These are phyloP conservation scores for Brachypalpus laphriformis DNA, from an alignment of 2,888 invertebrate genomes.

Conservation along the genomic window DNA sequence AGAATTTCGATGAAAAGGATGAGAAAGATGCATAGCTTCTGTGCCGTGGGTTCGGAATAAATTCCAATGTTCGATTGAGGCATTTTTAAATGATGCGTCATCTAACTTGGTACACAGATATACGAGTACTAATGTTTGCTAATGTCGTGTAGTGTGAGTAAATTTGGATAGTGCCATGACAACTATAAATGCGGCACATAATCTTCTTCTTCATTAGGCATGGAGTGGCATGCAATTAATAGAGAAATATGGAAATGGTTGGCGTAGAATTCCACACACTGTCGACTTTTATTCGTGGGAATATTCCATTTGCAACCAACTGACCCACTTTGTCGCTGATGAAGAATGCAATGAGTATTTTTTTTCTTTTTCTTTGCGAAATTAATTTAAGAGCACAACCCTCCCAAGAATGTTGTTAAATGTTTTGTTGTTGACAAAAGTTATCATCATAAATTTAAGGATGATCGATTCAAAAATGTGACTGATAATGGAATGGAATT, in stretches of 20 bases:
- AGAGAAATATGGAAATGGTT: conserved; percentile 11
- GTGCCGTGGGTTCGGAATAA: background rate
- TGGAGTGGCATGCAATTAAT: conserved; percentile 2
- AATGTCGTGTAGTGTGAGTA: background rate
- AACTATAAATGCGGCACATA: background rate
- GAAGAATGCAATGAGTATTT: conserved; percentile 8
- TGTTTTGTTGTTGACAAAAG: conserved; percentile 19
- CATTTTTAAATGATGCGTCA: conserved; percentile 23
- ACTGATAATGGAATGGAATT: background rate
- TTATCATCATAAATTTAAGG: conserved; percentile 1
- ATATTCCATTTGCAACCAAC: conserved; percentile 6
- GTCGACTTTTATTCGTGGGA: conserved; percentile 14
- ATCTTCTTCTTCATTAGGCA: background rate
- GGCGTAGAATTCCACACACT: background rate
- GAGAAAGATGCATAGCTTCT: background rate
- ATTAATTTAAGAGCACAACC: background rate
- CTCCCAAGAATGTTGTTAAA: background rate
- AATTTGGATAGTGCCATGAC: conserved; percentile 31
- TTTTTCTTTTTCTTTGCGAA: too few relatives aligned
- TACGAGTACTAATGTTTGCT: background rate
- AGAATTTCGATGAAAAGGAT: background rate
- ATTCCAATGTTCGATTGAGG: conserved; percentile 4
- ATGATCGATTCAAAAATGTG: conserved; percentile 3
- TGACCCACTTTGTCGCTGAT: background rate
- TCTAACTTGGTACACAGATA: background rate